These are phyloP conservation scores for Cremastinae sp. DNA, from an alignment of 2,888 invertebrate genomes.

Conservation along the genomic window DNA sequence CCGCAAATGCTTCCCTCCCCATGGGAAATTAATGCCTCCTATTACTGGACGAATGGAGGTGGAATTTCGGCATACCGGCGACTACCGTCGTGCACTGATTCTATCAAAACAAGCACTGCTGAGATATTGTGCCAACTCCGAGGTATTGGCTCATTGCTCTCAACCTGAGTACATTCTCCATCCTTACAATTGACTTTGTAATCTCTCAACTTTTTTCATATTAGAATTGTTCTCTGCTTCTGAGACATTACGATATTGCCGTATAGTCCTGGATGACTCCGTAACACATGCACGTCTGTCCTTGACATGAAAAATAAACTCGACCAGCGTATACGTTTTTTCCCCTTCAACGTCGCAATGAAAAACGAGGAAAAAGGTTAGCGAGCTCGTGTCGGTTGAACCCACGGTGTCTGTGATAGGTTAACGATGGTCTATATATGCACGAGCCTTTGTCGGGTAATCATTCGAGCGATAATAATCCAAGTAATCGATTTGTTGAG, in stretches of 20 bases:
- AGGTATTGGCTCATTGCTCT: neutral
- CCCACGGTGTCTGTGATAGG: neutral
- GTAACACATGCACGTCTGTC: constrained; percentile 1
- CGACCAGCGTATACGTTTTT: constrained; percentile 9
- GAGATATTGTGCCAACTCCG: neutral
- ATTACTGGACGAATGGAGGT: constrained; percentile 27
- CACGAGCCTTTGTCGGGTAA: constrained; percentile 36
- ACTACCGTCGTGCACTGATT: constrained; percentile 15
- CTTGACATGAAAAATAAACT: constrained; percentile 46
- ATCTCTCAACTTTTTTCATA: neutral
- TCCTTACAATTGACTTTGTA: too few relatives aligned
- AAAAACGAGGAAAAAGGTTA: constrained; percentile 16
- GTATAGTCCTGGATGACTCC: constrained; percentile 7
- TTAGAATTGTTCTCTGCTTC: too few relatives aligned
- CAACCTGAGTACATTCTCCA: too few relatives aligned
- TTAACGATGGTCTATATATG: constrained; percentile 14
- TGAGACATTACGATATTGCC: constrained; percentile 20
- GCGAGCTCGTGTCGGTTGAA: constrained; percentile 27
- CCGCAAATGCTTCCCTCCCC: constrained; percentile 27
- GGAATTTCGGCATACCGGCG: constrained; percentile 21
- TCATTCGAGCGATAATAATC: constrained; percentile 50
- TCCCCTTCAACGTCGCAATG: neutral
- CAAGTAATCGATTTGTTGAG: constrained; percentile 43
- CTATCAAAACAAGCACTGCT: constrained; percentile 14
- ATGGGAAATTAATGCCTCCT: constrained; percentile 40